Conservation (phyloP, 2,797 vertebrate species). For the Hypotaenidia philippensis region DNA sequence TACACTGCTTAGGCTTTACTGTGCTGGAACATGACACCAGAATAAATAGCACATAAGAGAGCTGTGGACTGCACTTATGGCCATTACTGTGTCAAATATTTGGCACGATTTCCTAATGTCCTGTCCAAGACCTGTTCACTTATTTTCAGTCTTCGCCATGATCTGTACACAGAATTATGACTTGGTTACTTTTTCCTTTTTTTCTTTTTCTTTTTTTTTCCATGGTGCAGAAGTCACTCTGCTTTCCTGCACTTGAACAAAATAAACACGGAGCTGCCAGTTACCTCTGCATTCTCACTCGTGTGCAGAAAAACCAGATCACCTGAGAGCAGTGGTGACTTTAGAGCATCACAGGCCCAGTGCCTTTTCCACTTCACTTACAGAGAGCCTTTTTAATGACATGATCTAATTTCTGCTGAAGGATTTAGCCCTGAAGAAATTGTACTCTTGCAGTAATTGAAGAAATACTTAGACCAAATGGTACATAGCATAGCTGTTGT, state of each 20-base stretch:
- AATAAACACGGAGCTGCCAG: neutral
- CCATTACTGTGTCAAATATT: neutral
- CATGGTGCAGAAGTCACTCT: neutral
- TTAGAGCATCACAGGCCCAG: neutral
- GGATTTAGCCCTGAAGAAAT: slow-evolving; percentile 13
- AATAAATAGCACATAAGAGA: neutral
- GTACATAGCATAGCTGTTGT: neutral
- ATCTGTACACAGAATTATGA: neutral
- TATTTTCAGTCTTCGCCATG: neutral
- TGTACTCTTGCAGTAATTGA: neutral
- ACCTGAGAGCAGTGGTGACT: neutral
- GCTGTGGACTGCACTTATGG: neutral
- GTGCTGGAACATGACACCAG: neutral
- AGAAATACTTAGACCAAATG: neutral
- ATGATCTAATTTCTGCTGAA: slow-evolving; percentile 14
- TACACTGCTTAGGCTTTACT: neutral
- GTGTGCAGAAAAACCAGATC: neutral
- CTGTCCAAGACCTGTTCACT: neutral
- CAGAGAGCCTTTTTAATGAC: neutral
- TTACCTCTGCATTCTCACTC: neutral
- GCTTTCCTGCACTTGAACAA: neutral
- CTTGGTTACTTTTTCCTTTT: neutral
- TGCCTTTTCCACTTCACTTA: slow-evolving; percentile 21
- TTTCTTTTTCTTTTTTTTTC: neutral
- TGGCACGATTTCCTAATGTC: neutral